Percentiles rank a stretch among this genome's conserved stretches.
Evolutionary conservation across 2,797 vertebrate genomes (phyloP).

Genomic region (Fratercula arctica): DNA sequence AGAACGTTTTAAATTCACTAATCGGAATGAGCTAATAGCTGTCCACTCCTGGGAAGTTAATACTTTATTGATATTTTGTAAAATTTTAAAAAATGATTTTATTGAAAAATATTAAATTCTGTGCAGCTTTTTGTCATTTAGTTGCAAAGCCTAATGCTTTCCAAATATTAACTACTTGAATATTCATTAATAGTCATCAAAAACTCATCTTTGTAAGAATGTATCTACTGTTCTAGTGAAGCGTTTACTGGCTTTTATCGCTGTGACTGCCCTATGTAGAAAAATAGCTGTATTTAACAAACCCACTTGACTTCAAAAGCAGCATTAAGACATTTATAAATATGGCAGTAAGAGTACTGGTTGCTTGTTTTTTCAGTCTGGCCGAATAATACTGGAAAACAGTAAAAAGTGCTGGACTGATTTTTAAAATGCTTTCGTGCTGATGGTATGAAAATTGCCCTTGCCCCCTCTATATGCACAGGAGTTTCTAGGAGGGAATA

Average conservation of each 20-base stretch:
- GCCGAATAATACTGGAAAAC: neutral
- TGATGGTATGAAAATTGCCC: neutral
- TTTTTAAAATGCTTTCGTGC: neutral
- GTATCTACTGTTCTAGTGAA: neutral
- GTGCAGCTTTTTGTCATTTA: neutral
- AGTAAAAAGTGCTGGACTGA: neutral
- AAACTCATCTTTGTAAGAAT: neutral
- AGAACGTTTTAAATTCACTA: slow-evolving; percentile 17
- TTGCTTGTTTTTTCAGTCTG: neutral
- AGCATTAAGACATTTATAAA: neutral
- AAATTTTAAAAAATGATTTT: slow-evolving; percentile 9
- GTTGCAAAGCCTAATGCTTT: neutral
- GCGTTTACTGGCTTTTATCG: neutral
- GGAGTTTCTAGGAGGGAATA: neutral
- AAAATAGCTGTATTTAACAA: neutral
- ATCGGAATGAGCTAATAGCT: neutral
- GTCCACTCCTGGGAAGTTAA: neutral
- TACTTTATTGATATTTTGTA: neutral
- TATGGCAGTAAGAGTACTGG: neutral
- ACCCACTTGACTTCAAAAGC: neutral
- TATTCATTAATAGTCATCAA: neutral
- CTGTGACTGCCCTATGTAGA: neutral
- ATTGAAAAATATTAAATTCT: neutral
- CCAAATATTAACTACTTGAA: neutral
- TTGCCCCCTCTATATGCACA: neutral